Base-by-base conservation (phyloP, 2,888 invertebrate genomes). In the Pollenia griseotomentosa region DNA sequence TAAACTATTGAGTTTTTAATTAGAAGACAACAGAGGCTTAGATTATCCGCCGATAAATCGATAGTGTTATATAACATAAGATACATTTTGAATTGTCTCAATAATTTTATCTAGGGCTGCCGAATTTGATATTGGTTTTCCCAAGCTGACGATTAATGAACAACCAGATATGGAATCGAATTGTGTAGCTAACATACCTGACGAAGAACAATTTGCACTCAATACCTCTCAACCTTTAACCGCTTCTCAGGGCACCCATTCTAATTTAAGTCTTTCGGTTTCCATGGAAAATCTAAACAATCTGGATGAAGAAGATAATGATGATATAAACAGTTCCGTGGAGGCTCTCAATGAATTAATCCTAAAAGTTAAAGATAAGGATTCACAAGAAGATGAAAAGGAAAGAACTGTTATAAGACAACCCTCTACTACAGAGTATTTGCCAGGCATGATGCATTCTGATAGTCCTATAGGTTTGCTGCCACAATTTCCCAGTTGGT, bases 401-500 rank as follows among this genome's bases (percentile, higher is more conserved):
- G 90, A 90, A 40, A 89, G 85, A 33, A 92, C 93, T 73, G 94
- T 96, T 40, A 94, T 95, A 33, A 94, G 96, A 0, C 96, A 96
- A 92, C 96, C 97, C 1, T 97, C 97, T 2, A 98, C 97, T 0
- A 97, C 97, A 0, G 98, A 98, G 93, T 98, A 98, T 94, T 94
- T 98, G 48, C 97, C 98, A 0, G 97, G 97, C 77, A 98, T 99
- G 97, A 94, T 98, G 74, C 98, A 98, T 91, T 94, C 96, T 0
- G 95, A 94, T 89, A 97, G 97, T 75, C 97, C 97, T 0, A 93
- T 95, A 0, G 95, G 96, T 0, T 94, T 98, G 55, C 94, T 98
- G 88, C 98, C 99, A 0, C 96, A 96, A 88, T 98, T 96, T 94
- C 96, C 97, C 1, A 97, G 97, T 89, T 99, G 98, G 98, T 96